Percentiles rank a stretch among this genome's conserved stretches.
phyloP scores from a whole-genome alignment of 2,888 invertebrate genomes.

The Meta bourneti region DNA sequence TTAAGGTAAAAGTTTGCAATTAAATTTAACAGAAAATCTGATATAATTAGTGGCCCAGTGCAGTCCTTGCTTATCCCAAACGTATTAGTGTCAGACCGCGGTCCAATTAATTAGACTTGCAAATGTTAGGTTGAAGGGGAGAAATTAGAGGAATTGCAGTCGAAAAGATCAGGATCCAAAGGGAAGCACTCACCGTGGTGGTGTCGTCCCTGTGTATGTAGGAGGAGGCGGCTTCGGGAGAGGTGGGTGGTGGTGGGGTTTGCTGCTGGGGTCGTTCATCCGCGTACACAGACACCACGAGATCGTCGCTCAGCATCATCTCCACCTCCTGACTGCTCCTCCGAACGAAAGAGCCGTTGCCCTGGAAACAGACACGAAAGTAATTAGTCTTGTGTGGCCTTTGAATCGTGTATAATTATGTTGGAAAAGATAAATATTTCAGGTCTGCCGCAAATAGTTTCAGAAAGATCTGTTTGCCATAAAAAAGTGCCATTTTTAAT shows the following conservation, averaged over 20 bases:
- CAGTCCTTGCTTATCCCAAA: no score
- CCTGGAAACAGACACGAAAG: constrained; percentile 79
- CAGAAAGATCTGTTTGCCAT: neutral
- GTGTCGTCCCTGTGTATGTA: constrained; percentile 22
- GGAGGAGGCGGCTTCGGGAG: neutral
- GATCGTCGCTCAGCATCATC: constrained; percentile 89
- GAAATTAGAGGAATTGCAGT: no score
- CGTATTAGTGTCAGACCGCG: no score
- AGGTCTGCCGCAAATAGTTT: no score
- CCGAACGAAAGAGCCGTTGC: constrained; percentile 88
- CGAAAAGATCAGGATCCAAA: no score
- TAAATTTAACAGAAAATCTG: no score
- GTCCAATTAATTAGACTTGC: no score
- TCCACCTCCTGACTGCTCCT: constrained; percentile 90
- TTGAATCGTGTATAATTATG: neutral
- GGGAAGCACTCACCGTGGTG: constrained; percentile 37
- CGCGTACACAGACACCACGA: constrained; percentile 87
- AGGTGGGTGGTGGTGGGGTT: constrained; percentile 4
- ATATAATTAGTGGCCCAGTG: no score
- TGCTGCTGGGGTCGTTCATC: neutral
- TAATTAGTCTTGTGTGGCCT: neutral
- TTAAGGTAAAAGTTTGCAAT: no score
- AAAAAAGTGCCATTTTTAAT: neutral
- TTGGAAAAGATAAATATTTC: no score
- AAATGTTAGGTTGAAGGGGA: no score